Base-by-base conservation (phyloP, 92 coral and sea anemone genomes). In the Epizoanthus rinbou region DNA sequence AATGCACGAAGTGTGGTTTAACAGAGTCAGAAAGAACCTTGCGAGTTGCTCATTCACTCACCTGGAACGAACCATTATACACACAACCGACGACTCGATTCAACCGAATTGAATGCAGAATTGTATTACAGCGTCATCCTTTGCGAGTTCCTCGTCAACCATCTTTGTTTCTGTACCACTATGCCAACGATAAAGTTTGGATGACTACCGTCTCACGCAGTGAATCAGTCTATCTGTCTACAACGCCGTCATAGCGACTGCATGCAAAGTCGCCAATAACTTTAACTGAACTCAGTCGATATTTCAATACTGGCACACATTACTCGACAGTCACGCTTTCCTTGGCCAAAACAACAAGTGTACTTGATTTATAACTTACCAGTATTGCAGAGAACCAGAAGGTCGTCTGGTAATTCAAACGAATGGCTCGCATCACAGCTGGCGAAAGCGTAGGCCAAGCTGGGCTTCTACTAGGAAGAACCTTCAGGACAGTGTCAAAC, bases 381-480 rank as follows among this genome's bases (percentile, higher is more conserved):
- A 8, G 47, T 14, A 8, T 6, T 57, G 17, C n/a, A 13, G 76
- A 18, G 17, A 50, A 33, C 28, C 62, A 8, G 28, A 17, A 57
- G 56, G 13, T 76, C 11, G 22, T 54, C 80, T 18, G 69, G 47
- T 2, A 39, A n/a, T 3, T 37, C 35, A 39, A 33, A 31, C 1
- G 47, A 63, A 63, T 78, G 82, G 50, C 70, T 60, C 58, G 70
- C 60, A 3, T 35, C 70, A 78, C 59, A 23, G 70, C 5, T 39
- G 50, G 16, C 63, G 59, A 41, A 43, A 15, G 45, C 5, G 25
- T 78, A 22, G 23, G 58, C 18, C 70, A 62, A 43, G 56, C 25
- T 21, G 71, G 57, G 47, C 23, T 4, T 14, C 39, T 35, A 41
- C 39, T 78, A 8, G 71, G 4, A 56, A 78, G 25, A 63, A 37